Percentiles rank a stretch among this genome's conserved stretches.
Conservation (phyloP, 2,113 vertebrate species). For the Xiphorhynchus elegans region DNA sequence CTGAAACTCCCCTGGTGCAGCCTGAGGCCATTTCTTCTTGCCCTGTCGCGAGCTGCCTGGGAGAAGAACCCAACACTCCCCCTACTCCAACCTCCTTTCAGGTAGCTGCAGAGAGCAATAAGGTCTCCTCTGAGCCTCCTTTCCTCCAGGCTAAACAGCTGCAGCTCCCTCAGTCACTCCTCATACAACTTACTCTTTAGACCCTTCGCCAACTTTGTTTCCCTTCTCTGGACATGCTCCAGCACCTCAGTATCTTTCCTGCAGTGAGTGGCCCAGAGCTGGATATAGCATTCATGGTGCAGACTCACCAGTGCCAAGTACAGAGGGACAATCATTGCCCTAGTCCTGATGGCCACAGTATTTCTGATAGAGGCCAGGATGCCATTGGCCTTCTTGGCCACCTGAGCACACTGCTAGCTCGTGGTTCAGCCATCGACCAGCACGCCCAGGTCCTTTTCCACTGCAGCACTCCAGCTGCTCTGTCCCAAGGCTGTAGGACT, state of each 20-base stretch:
- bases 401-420: not conserved
- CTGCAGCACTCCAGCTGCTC: not conserved
- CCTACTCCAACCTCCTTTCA: not conserved
- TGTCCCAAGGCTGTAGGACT: not conserved
- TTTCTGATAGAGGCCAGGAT: not conserved
- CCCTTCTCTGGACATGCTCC: not conserved
- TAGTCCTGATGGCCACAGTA: not conserved
- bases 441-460: not conserved
- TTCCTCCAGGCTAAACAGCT: not conserved
- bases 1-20: not conserved
- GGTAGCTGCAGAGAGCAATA: not conserved
- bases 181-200: not conserved
- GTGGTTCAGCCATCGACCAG: too few relatives aligned
- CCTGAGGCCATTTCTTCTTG: not conserved
- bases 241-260: not conserved
- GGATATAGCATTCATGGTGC: fast-evolving
- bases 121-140: fast-evolving
- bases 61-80: not conserved
- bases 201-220: too few relatives aligned
- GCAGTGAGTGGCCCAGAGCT: not conserved
- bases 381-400: not conserved
- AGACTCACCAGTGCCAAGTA: fast-evolving
- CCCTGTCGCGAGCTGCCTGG: too few relatives aligned
- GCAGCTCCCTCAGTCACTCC: not conserved
- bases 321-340: fast-evolving